Percentiles rank a stretch among this genome's conserved stretches.
phyloP scores from a whole-genome alignment of 2,797 vertebrate genomes.

The Enteromius anoplus region DNA sequence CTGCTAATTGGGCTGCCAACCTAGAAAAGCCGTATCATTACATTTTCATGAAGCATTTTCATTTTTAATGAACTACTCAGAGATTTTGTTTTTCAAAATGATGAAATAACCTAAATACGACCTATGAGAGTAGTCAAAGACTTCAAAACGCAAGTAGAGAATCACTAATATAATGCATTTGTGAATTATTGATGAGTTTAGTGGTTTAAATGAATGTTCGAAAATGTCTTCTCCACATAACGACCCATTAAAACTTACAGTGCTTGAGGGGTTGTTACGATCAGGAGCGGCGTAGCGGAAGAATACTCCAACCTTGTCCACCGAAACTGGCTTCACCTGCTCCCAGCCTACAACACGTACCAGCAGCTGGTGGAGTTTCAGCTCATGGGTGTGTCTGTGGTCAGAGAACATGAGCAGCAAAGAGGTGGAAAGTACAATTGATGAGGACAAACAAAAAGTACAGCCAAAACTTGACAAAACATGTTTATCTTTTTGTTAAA shows the following conservation, averaged over 20 bases:
- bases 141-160: neutral
- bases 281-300: slow-evolving; percentile 95
- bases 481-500: neutral
- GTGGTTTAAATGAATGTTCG: neutral
- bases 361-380: slow-evolving; percentile 94
- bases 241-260: slow-evolving; percentile 74
- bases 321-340: slow-evolving; percentile 94
- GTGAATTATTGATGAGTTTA: neutral
- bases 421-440: neutral
- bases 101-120: neutral
- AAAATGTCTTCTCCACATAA: neutral
- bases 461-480: too few relatives aligned
- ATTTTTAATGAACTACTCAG: neutral
- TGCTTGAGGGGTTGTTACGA: slow-evolving; percentile 89
- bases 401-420: slow-evolving; percentile 5
- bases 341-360: slow-evolving; percentile 97
- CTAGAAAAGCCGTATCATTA: slow-evolving; percentile 68
- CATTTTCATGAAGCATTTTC: neutral
- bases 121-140: neutral
- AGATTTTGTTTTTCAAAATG: slow-evolving; percentile 18
- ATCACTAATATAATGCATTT: neutral
- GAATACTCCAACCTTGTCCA: slow-evolving; percentile 96
- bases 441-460: neutral
- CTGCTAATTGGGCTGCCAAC: slow-evolving; percentile 94
- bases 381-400: slow-evolving; percentile 92